Base-by-base conservation (phyloP, 1,140 invertebrate species). In the Macrobrachium nipponense region DNA sequence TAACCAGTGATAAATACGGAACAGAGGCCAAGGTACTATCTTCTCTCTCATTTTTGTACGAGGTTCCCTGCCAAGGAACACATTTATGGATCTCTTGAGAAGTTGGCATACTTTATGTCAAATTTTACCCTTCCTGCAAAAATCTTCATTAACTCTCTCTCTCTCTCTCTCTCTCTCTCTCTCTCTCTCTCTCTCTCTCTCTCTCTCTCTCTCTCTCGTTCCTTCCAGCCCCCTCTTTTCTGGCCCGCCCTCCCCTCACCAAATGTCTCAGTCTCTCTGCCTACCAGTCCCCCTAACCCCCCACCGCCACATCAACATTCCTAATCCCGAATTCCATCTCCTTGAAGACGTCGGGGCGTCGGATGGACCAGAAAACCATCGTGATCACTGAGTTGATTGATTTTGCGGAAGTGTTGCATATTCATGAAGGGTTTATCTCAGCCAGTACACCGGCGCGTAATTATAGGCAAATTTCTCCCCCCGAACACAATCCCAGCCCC, bases 401-500 rank as follows among this genome's bases (percentile, higher is more conserved):
- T 85, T 85, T 43, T 79, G 75, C 82, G 36, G 6, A 64, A 78
- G n/a, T 36, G 61, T 85, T 85, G 82, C 62, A 85, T 85, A 85
- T 85, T 85, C 82, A 85, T 85, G 82, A 59, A 64, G 44, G 76
- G 62, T 85, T 85, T 85, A 85, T 79, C 82, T 72, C 36, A 68
- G 72, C 20, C 82, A 59, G 82, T 78, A 85, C 82, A 85, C n/a
- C 82, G 76, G 59, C 23, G 44, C 75, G 82, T 85, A 78, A 78
- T 79, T 85, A 85, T 79, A 66, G 59, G 20, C 20, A 85, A 85
- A 85, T 85, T 85, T 85, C 44, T 59, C 36, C 61, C 61, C 20
- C 36, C 68, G 20, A 43, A 58, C 20, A 15, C 61, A 58, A 20
- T 66, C 43, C n/a, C 59, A 44, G 15, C 20, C 59, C 70, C 51